Percentiles rank a stretch among this genome's conserved stretches.
These are phyloP conservation scores for Luperina testacea DNA, from an alignment of 2,888 invertebrate genomes.

Conservation along the genomic window DNA sequence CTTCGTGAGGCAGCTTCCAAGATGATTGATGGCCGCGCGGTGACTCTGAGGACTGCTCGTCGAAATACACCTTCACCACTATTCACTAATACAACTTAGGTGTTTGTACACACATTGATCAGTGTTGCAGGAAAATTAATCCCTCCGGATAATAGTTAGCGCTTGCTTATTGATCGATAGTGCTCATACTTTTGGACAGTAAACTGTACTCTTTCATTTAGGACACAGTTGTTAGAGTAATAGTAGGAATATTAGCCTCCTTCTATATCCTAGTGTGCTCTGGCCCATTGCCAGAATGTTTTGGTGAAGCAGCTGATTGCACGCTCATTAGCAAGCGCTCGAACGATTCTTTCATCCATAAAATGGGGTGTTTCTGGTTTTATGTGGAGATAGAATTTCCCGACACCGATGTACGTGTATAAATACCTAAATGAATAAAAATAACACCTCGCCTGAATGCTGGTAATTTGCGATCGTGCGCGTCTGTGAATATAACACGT, in stretches of 20 bases:
- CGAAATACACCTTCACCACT: slow-evolving; percentile 69
- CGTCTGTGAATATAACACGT: slow-evolving; percentile 52
- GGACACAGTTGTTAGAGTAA: slow-evolving; percentile 26
- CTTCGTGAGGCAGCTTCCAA: slow-evolving; percentile 65
- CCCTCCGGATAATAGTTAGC: slow-evolving; percentile 72
- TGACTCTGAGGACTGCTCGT: slow-evolving; percentile 72
- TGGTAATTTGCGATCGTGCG: slow-evolving; percentile 60
- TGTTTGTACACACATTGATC: slow-evolving; percentile 75
- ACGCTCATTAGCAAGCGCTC: slow-evolving; percentile 60
- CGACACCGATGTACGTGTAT: slow-evolving; percentile 29
- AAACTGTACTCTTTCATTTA: slow-evolving; percentile 36
- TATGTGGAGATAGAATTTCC: slow-evolving; percentile 53
- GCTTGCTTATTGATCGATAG: slow-evolving; percentile 76
- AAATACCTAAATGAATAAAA: slow-evolving; percentile 58
- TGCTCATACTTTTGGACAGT: slow-evolving; percentile 40
- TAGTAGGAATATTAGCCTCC: slow-evolving; percentile 39
- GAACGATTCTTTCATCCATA: slow-evolving; percentile 62
- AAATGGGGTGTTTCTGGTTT: slow-evolving; percentile 55
- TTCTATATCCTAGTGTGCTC: slow-evolving; percentile 35
- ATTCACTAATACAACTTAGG: slow-evolving; percentile 67
- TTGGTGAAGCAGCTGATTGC: slow-evolving; percentile 61
- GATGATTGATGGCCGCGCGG: slow-evolving; percentile 81
- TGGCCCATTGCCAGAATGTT: slow-evolving; percentile 56
- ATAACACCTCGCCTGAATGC: slow-evolving; percentile 55
- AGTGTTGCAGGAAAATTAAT: slow-evolving; percentile 76